A percentile compares a stretch with the other conserved stretches of the same genome.
Conservation (phyloP, 2,888 invertebrate species). For the Thera obeliscata region DNA sequence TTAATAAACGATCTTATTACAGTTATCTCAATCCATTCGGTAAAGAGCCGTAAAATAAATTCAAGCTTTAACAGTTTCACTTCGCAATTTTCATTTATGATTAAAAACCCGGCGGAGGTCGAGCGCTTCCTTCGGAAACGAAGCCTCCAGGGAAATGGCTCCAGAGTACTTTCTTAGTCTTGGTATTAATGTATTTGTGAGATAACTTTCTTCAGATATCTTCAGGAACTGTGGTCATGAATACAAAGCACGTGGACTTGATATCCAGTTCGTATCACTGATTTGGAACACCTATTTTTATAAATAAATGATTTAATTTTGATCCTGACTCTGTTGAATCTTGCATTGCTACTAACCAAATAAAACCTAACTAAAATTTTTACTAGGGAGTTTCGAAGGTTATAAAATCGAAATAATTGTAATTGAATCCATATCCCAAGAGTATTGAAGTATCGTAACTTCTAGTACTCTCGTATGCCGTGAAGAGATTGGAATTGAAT, state of each 20-base stretch:
- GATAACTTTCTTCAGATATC: slow-evolving; percentile 11
- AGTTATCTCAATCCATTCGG: slow-evolving; percentile 24
- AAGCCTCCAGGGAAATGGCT: slow-evolving; percentile 65
- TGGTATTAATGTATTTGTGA: slow-evolving; percentile 36
- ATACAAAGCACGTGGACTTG: background rate
- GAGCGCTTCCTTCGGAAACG: slow-evolving; percentile 68
- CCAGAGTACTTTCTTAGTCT: slow-evolving; percentile 34
- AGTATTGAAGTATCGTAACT: slow-evolving; percentile 39
- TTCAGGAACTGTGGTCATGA: background rate
- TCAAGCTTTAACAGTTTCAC: slow-evolving; percentile 43
- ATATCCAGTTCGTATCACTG: background rate
- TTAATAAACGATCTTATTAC: slow-evolving; percentile 21
- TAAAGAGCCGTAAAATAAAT: slow-evolving; percentile 34
- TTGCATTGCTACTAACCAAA: background rate
- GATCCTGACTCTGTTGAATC: background rate
- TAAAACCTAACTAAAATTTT: slow-evolving; percentile 1
- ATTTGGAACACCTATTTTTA: background rate
- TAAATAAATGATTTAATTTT: background rate
- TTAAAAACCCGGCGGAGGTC: slow-evolving; percentile 62
- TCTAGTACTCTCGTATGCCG: slow-evolving; percentile 36
- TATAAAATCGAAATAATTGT: slow-evolving; percentile 26
- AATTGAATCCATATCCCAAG: slow-evolving; percentile 30
- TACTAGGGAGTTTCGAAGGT: slow-evolving; percentile 11
- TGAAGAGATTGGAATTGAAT: slow-evolving; percentile 45
- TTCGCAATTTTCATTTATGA: slow-evolving; percentile 66